These are phyloP conservation scores for Phylloscopus whistleri DNA, from an alignment of 2,113 vertebrate species.

Conservation along the genomic window DNA sequence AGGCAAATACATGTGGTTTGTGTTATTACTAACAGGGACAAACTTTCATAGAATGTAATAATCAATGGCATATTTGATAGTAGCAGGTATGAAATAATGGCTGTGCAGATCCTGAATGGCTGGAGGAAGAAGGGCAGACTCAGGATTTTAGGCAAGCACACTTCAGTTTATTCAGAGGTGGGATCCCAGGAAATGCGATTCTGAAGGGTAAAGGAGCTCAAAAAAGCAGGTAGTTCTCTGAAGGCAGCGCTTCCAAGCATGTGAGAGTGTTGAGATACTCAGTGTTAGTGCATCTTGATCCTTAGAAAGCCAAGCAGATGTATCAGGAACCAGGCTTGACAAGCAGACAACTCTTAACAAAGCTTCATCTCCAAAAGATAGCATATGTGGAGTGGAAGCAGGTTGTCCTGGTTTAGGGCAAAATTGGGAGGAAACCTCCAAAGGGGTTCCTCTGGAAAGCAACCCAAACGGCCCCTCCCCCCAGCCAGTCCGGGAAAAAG, in stretches of 20 bases:
- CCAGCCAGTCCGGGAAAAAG: too few relatives aligned
- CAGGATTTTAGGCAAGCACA: not conserved
- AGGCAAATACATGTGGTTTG: not conserved
- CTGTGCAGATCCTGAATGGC: not conserved
- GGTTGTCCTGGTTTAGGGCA: not conserved
- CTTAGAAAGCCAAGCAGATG: not conserved
- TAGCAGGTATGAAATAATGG: not conserved
- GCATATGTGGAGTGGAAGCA: not conserved
- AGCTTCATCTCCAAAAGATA: not conserved
- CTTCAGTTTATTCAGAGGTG: not conserved
- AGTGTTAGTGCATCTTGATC: not conserved
- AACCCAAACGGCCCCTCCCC: too few relatives aligned
- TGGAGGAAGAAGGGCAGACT: not conserved
- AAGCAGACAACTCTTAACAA: not conserved
- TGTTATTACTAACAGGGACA: not conserved
- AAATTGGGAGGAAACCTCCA: too few relatives aligned
- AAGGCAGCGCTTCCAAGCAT: not conserved
- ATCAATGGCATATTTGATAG: not conserved
- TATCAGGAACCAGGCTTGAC: not conserved
- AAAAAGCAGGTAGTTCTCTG: not conserved
- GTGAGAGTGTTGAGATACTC: not conserved
- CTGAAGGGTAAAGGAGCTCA: not conserved
- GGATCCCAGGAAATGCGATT: not conserved
- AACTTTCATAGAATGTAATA: not conserved
- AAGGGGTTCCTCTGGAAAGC: too few relatives aligned